Base-by-base conservation (phyloP, 2,888 invertebrate genomes). In the Acleris emargana region DNA sequence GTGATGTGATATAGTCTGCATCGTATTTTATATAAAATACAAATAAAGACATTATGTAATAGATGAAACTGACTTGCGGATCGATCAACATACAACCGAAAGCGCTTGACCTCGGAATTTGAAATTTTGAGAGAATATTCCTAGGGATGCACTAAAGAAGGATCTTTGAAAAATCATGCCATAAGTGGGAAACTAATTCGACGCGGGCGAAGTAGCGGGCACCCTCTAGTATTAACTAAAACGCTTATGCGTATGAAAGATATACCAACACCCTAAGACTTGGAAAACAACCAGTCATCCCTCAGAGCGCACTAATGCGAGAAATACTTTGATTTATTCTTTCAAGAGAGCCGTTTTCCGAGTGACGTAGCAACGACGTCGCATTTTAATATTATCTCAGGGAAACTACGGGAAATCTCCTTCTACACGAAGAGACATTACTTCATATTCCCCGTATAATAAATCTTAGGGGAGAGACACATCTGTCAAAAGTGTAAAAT, bases 401-500 rank as follows among this genome's bases (percentile, higher is more conserved):
- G 82, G 82, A 87, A 89, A 87, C 87, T 87, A 85, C 78, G 83
- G 75, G 78, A 84, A 85, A 82, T 84, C 78, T 80, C 73, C 76
- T 76, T 74, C 77, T 73, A 76, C 78, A 77, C 71, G 78, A 75
- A 81, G 73, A 83, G 78, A 85, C 79, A 84, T 83, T 86, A 83
- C 87, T 87, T 86, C 86, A 89, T 88, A 89, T 89, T 87, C 83
- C 72, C 73, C 73, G 74, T 68, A 78, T 81, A 79, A 91, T 91
- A 91, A 91, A 91, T 91, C 89, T 86, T 80, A 76, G 76, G 80
- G 81, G 81, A 80, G 85, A 81, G 89, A 88, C 89, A 82, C 87
- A 89, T 89, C 86, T 91, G 91, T 91, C 91, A 91, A 88, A 91
- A 90, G 81, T 88, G 82, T 91, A 89, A 91, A 91, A 89, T 89